A percentile compares a stretch with the other conserved stretches of the same genome.
phyloP scores from a whole-genome alignment of 2,797 vertebrate species.

The Mormyrops boulengeri region DNA sequence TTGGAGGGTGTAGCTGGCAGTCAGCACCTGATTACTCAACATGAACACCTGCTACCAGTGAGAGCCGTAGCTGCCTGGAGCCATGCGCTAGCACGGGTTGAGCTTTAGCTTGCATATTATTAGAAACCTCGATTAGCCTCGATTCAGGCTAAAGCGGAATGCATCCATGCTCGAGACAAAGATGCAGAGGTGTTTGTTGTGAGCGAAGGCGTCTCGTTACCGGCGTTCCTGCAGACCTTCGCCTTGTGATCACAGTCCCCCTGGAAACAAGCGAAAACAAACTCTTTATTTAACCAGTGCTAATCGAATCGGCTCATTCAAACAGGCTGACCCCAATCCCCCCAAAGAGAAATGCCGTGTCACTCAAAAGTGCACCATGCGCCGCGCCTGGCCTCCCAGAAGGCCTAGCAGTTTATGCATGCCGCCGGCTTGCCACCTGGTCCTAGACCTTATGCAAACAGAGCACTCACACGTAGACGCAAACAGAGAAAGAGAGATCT shows the following conservation, averaged over 20 bases:
- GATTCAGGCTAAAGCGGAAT: neutral
- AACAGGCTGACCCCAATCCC: neutral
- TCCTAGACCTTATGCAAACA: neutral
- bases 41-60: neutral
- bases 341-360: neutral
- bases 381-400: neutral
- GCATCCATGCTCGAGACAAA: neutral
- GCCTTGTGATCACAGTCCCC: neutral
- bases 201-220: neutral
- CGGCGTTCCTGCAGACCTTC: neutral
- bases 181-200: neutral
- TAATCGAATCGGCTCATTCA: neutral
- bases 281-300: neutral
- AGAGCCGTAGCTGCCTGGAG: neutral
- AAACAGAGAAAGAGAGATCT: neutral
- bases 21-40: constrained; percentile 5
- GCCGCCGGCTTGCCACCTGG: neutral
- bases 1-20: neutral
- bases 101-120: neutral
- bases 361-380: neutral
- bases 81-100: neutral
- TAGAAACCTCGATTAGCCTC: neutral
- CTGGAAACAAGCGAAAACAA: neutral
- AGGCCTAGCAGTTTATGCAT: neutral
- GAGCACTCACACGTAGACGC: neutral